phyloP scores from a whole-genome alignment of 2,113 vertebrate genomes.

The Sinocyclocheilus anophthalmus region DNA sequence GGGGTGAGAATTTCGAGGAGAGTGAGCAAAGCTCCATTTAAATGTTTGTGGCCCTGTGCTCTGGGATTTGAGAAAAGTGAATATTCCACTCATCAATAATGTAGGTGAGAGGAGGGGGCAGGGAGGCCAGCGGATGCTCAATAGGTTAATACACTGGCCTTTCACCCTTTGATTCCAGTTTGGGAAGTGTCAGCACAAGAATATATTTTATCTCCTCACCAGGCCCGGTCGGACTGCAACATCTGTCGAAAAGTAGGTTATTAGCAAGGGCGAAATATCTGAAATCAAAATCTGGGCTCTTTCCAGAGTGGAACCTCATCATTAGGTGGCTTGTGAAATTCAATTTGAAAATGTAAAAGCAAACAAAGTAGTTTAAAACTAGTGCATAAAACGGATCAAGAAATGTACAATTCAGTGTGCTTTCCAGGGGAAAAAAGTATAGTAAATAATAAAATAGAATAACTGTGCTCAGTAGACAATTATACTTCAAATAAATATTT shows the following conservation, averaged over 20 bases:
- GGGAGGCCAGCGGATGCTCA: slow-evolving; percentile 71
- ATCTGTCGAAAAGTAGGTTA: slow-evolving; percentile 48
- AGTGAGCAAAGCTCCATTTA: slow-evolving; percentile 72
- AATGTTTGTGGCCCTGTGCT: slow-evolving; percentile 75
- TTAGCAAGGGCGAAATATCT: slow-evolving; percentile 49
- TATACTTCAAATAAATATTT: slow-evolving; percentile 79
- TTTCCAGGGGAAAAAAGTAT: slow-evolving; percentile 60
- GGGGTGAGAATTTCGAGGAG: slow-evolving; percentile 71
- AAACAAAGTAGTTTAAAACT: slow-evolving; percentile 10
- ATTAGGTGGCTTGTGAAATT: slow-evolving; percentile 16
- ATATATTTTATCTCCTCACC: slow-evolving; percentile 70
- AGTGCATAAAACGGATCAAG: slow-evolving; percentile 59
- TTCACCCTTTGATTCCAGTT: slow-evolving; percentile 79
- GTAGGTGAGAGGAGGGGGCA: slow-evolving; percentile 63
- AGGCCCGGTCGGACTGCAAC: slow-evolving; percentile 54
- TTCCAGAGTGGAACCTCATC: slow-evolving; percentile 24
- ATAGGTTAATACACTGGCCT: slow-evolving; percentile 83
- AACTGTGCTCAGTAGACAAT: slow-evolving; percentile 77
- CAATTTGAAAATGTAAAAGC: slow-evolving; percentile 18
- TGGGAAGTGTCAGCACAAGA: slow-evolving; percentile 76
- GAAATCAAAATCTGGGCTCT: slow-evolving; percentile 34
- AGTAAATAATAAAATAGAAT: slow-evolving; percentile 80
- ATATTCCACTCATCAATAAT: slow-evolving; percentile 79
- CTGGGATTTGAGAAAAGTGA: slow-evolving; percentile 71
- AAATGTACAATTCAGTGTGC: slow-evolving; percentile 62